phyloP scores from a whole-genome alignment of 2,797 vertebrate species.

The Etheostoma nigrum region DNA sequence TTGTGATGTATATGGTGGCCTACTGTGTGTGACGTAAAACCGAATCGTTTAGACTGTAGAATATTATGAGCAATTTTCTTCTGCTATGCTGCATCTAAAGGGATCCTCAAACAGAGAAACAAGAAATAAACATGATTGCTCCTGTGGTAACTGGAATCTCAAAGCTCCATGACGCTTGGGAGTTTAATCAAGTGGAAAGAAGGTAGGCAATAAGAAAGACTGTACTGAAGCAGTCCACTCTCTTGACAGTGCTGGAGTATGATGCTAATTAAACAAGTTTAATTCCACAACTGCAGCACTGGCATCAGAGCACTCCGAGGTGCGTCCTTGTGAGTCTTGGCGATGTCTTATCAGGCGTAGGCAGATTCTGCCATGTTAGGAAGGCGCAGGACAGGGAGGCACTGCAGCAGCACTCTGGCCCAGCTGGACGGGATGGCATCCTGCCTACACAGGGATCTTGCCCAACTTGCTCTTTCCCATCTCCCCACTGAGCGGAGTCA shows the following conservation, averaged over 20 bases:
- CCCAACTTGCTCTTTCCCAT: conserved; percentile 68
- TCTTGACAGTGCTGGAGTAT: conserved; percentile 72
- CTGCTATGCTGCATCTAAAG: conserved; percentile 46
- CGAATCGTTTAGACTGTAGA: neutral
- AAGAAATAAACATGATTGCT: conserved; percentile 70
- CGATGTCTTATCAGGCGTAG: conserved; percentile 82
- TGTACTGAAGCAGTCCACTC: conserved; percentile 70
- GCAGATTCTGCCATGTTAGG: conserved; percentile 80
- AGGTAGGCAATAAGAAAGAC: conserved; percentile 67
- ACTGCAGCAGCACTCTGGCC: conserved; percentile 64
- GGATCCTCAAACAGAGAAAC: conserved; percentile 54
- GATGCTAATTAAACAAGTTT: conserved; percentile 87
- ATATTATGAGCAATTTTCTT: conserved; percentile 44
- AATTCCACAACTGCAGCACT: conserved; percentile 82
- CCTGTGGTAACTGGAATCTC: conserved; percentile 65
- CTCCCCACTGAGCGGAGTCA: conserved; percentile 72
- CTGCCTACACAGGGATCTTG: conserved; percentile 72
- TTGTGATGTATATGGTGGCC: conserved; percentile 9
- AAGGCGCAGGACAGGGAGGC: conserved; percentile 66
- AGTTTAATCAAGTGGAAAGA: conserved; percentile 79
- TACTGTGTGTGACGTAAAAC: neutral
- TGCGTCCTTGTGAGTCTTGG: conserved; percentile 82
- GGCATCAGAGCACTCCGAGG: conserved; percentile 81
- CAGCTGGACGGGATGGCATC: conserved; percentile 79
- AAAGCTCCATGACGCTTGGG: conserved; percentile 59